A percentile compares a stretch with the other conserved stretches of the same genome.
phyloP scores from a whole-genome alignment of 2,888 invertebrate genomes.

The Ormia ochracea region DNA sequence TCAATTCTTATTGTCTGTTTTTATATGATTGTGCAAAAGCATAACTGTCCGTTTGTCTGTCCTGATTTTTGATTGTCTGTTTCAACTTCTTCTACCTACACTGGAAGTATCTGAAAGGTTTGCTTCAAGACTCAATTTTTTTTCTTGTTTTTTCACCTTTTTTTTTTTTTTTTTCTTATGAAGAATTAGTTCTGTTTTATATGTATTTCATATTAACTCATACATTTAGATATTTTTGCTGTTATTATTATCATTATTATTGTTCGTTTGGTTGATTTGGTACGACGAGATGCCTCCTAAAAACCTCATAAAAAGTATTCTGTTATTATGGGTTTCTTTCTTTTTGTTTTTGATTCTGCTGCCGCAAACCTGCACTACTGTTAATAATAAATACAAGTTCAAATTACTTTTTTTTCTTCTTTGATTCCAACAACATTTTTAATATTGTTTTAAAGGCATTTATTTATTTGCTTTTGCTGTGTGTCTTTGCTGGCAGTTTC shows the following conservation, averaged over 20 bases:
- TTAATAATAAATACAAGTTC: constrained; percentile 35
- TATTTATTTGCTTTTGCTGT: constrained; percentile 14
- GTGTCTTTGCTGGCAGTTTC: constrained; percentile 19
- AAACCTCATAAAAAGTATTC: not conserved
- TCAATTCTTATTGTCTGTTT: constrained; percentile 42
- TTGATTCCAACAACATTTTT: constrained; percentile 1
- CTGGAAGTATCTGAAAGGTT: constrained; percentile 30
- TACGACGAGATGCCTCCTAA: constrained; percentile 21
- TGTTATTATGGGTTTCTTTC: constrained; percentile 33
- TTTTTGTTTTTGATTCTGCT: not conserved
- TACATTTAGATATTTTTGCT: constrained; percentile 4
- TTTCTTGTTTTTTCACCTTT: not conserved
- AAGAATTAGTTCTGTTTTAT: constrained; percentile 23
- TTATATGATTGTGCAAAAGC: not conserved
- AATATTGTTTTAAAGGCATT: not conserved
- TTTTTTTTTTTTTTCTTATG: not conserved
- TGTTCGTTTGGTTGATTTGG: constrained; percentile 40
- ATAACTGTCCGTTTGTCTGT: constrained; percentile 9
- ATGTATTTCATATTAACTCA: not conserved
- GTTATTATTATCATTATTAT: constrained; percentile 39
- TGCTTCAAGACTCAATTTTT: constrained; percentile 21
- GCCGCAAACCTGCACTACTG: constrained; percentile 7
- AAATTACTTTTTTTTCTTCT: constrained; percentile 31
- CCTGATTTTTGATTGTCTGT: not conserved
- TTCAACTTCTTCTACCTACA: constrained; percentile 34